Conservation (phyloP, 2,113 vertebrate genomes). For the Mus spicilegus region DNA sequence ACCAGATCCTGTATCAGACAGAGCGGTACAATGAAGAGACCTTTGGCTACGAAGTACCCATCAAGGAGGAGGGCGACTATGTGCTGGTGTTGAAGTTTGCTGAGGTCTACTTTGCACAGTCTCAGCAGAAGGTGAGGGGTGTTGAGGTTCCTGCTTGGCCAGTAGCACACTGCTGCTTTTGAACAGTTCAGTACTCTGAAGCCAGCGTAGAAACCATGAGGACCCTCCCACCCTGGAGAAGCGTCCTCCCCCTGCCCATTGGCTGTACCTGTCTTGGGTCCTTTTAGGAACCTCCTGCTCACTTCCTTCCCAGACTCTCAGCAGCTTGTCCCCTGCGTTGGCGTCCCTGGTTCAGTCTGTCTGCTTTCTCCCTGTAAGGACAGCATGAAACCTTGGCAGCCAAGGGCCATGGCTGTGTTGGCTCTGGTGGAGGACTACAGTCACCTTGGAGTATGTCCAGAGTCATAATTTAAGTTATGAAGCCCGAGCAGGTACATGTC, state of each 20-base stretch:
- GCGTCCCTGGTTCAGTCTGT: neutral
- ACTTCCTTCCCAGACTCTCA: neutral
- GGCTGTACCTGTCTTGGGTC: neutral
- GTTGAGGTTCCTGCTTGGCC: neutral
- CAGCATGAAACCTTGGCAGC: neutral
- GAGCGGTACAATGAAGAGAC: conserved; percentile 99
- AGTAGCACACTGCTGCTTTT: neutral
- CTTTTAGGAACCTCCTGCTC: neutral
- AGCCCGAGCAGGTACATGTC: neutral
- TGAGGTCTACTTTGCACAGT: conserved; percentile 99
- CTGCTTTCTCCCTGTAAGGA: neutral
- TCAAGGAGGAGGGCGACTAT: conserved; percentile 97
- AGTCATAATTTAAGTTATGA: neutral
- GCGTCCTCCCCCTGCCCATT: neutral
- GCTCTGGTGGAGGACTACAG: neutral
- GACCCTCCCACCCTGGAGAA: neutral
- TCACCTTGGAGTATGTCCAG: neutral
- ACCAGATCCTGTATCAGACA: conserved; percentile 98
- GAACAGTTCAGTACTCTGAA: neutral
- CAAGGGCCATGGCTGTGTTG: conserved; percentile 2
- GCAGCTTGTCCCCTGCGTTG: neutral
- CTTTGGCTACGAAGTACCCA: conserved; percentile 97
- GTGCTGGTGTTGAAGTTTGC: conserved; percentile 98
- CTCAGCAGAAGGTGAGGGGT: conserved; percentile 96
- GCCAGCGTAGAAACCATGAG: neutral